A percentile compares a stretch with the other conserved stretches of the same genome.
phyloP scores from a whole-genome alignment of 2,113 vertebrate species.

The Dissostichus mawsoni region DNA sequence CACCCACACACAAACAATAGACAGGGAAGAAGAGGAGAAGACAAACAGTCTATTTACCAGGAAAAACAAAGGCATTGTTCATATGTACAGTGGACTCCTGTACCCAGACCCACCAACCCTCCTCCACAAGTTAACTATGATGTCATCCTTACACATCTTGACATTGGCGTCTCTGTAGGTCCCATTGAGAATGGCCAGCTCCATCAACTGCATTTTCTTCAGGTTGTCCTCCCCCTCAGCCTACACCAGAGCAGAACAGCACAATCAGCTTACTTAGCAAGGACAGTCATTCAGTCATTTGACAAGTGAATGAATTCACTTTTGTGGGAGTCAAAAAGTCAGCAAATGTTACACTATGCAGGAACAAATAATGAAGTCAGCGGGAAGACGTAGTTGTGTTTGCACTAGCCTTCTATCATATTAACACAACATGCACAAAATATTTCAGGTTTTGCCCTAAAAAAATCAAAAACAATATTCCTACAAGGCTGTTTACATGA shows the following conservation, averaged over 20 bases:
- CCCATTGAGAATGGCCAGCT: constrained; percentile 98
- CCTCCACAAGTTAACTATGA: constrained; percentile 63
- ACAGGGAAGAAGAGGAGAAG: constrained; percentile 64
- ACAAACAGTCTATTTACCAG: constrained; percentile 74
- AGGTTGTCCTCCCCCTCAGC: constrained; percentile 99
- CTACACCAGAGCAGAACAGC: constrained; percentile 74
- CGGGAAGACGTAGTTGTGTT: background rate
- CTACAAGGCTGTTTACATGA: too few species aligned
- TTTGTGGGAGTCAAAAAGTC: constrained; percentile 33
- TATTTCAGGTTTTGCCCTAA: too few species aligned
- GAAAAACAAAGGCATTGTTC: constrained; percentile 72
- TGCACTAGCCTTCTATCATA: background rate
- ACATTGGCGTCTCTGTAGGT: constrained; percentile 99
- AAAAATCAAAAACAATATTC: too few species aligned
- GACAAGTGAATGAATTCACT: constrained; percentile 29
- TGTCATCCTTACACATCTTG: constrained; percentile 95
- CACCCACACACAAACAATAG: constrained; percentile 66
- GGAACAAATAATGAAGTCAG: background rate
- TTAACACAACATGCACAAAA: background rate
- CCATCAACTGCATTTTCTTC: constrained; percentile 99
- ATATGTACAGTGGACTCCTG: constrained; percentile 74
- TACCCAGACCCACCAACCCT: constrained; percentile 62
- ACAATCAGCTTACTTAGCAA: constrained; percentile 46
- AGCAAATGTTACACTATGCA: constrained; percentile 18
- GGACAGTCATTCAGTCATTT: constrained; percentile 14